Evolutionary conservation across 2,797 vertebrate genomes (phyloP).

Genomic region (Anguilla megastoma): DNA sequence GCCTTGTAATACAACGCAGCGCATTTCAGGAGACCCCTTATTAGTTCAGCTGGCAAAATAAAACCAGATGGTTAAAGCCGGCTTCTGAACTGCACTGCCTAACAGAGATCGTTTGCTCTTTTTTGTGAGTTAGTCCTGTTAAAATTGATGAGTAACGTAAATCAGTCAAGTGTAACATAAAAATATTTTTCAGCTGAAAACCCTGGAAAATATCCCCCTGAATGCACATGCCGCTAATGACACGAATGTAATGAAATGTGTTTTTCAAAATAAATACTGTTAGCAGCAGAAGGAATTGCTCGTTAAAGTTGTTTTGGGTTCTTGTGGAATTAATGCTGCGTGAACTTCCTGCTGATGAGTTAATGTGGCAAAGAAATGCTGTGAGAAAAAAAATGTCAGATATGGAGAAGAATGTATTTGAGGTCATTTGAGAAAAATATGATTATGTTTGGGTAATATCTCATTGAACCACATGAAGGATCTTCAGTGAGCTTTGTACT

Average conservation of each 20-base stretch:
- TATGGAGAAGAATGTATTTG: background rate
- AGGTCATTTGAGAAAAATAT: background rate
- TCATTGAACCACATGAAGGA: background rate
- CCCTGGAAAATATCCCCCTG: background rate
- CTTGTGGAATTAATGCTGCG: background rate
- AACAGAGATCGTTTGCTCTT: background rate
- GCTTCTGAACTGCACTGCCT: background rate
- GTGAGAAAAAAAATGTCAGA: background rate
- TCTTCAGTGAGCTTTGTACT: background rate
- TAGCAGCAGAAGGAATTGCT: background rate
- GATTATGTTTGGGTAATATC: background rate
- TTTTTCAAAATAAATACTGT: background rate
- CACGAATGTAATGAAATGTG: background rate
- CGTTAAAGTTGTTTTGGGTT: background rate
- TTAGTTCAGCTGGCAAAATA: background rate
- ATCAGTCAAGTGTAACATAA: background rate
- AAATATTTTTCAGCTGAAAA: background rate
- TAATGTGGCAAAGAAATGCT: background rate
- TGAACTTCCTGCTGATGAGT: background rate
- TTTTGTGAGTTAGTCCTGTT: background rate
- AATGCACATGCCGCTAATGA: background rate
- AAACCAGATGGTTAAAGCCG: background rate
- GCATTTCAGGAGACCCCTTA: background rate
- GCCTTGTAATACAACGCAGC: constrained; percentile 6
- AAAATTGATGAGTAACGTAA: background rate